These are phyloP conservation scores for Drosophila imparisetae DNA, from an alignment of 2,888 invertebrate species.

Conservation along the genomic window DNA sequence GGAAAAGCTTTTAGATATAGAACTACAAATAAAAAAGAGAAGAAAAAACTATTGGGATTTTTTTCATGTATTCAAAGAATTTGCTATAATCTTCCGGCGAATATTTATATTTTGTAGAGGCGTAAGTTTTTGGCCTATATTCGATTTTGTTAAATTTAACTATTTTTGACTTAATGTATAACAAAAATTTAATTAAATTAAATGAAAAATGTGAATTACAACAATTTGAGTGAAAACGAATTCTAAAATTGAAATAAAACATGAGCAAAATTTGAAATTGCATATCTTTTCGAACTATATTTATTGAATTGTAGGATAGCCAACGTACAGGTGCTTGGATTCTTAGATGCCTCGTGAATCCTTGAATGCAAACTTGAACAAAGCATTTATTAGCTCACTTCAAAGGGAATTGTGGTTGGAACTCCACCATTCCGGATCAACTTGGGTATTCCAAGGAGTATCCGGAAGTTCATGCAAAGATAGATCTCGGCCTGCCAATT, in stretches of 20 bases:
- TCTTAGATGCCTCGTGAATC: neutral
- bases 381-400: neutral
- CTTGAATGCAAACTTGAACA: neutral
- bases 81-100: slow-evolving; percentile 3
- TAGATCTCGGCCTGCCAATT: neutral
- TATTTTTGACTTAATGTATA: neutral
- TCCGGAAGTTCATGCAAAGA: neutral
- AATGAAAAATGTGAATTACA: slow-evolving; percentile 7
- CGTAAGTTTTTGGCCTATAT: slow-evolving; percentile 7
- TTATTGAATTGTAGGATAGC: neutral
- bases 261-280: slow-evolving; percentile 1
- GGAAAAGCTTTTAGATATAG: slow-evolving; percentile 37
- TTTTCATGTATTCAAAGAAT: slow-evolving; percentile 1
- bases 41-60: slow-evolving; percentile 18
- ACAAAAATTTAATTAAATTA: slow-evolving; percentile 2
- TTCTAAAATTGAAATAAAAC: slow-evolving; percentile 10
- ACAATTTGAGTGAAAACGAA: slow-evolving; percentile 7
- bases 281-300: neutral
- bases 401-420: neutral
- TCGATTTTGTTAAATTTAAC: slow-evolving; percentile 5
- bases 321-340: neutral
- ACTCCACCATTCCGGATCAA: neutral
- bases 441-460: neutral
- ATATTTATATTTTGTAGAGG: slow-evolving; percentile 4
- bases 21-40: slow-evolving; percentile 25